phyloP scores from a whole-genome alignment of 2,888 invertebrate genomes.

The Hoplodrina ambigua region DNA sequence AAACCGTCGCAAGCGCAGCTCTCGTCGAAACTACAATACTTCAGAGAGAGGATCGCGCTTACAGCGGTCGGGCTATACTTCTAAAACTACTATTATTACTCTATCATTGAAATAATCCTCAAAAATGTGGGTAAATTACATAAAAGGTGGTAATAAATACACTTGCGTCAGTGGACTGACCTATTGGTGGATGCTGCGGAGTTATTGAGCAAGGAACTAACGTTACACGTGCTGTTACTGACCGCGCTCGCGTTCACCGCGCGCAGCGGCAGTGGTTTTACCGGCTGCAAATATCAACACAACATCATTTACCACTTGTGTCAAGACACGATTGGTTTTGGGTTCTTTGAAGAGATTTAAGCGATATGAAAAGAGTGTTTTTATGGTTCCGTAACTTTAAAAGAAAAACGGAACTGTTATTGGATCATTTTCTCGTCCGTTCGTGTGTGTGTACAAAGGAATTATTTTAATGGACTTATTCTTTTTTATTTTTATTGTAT shows the following conservation, averaged over 20 bases:
- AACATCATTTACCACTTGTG: slow-evolving; percentile 71
- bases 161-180: slow-evolving; percentile 80
- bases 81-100: not conserved
- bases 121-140: slow-evolving; percentile 48
- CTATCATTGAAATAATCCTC: slow-evolving; percentile 45
- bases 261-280: slow-evolving; percentile 96
- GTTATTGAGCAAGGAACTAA: slow-evolving; percentile 92
- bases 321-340: slow-evolving; percentile 69
- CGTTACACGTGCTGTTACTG: slow-evolving; percentile 85
- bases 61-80: not conserved
- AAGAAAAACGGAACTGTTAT: too few relatives aligned
- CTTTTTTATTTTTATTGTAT: too few relatives aligned
- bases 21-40: not conserved
- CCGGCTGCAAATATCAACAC: slow-evolving; percentile 91
- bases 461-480: too few relatives aligned
- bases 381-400: not conserved
- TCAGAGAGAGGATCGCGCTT: not conserved
- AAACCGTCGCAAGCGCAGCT: not conserved
- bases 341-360: slow-evolving; percentile 60
- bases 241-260: slow-evolving; percentile 89
- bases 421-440: too few relatives aligned
- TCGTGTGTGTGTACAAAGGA: too few relatives aligned
- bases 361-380: not conserved
- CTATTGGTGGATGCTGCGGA: slow-evolving; percentile 88
- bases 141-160: slow-evolving; percentile 62